A percentile compares a stretch with the other conserved stretches of the same genome.
These are phyloP conservation scores for Polyommatus icarus DNA, from an alignment of 2,888 invertebrate genomes.

Conservation along the genomic window DNA sequence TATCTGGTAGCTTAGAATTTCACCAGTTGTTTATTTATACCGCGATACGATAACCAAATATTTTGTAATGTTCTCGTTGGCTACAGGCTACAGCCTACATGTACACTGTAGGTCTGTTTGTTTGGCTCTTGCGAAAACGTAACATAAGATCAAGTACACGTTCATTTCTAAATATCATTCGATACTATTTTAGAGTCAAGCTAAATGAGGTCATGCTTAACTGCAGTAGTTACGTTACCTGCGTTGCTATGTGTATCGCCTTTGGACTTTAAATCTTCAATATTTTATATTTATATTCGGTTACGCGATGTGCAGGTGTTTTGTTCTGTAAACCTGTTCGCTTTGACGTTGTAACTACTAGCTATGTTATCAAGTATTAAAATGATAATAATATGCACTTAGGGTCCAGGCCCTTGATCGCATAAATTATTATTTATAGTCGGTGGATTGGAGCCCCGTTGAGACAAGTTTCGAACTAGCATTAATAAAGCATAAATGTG, in stretches of 20 bases:
- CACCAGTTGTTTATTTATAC: conserved; percentile 67
- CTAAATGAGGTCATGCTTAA: conserved; percentile 19
- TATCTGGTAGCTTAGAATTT: conserved; percentile 61
- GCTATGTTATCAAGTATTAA: conserved; percentile 31
- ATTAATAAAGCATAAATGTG: conserved; percentile 32
- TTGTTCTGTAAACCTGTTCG: conserved; percentile 15
- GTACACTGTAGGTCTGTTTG: conserved; percentile 27
- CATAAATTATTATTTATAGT: conserved; percentile 44
- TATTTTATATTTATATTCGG: conserved; percentile 3
- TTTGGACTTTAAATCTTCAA: neutral
- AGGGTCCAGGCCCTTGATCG: conserved; percentile 37
- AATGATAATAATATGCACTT: conserved; percentile 38
- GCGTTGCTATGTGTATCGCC: neutral
- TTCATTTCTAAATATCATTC: conserved; percentile 22
- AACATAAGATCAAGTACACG: conserved; percentile 12
- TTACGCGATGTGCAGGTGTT: neutral
- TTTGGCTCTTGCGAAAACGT: conserved; percentile 31
- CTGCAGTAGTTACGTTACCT: neutral
- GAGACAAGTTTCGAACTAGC: conserved; percentile 39
- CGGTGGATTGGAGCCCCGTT: conserved; percentile 37
- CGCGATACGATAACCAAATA: conserved; percentile 64
- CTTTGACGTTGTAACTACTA: conserved; percentile 4
- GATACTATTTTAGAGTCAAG: conserved; percentile 12
- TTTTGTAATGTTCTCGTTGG: conserved; percentile 57
- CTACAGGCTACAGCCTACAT: conserved; percentile 32